Evolutionary conservation across 2,113 vertebrate species (phyloP).

Genomic region (Sinocyclocheilus anophthalmus): DNA sequence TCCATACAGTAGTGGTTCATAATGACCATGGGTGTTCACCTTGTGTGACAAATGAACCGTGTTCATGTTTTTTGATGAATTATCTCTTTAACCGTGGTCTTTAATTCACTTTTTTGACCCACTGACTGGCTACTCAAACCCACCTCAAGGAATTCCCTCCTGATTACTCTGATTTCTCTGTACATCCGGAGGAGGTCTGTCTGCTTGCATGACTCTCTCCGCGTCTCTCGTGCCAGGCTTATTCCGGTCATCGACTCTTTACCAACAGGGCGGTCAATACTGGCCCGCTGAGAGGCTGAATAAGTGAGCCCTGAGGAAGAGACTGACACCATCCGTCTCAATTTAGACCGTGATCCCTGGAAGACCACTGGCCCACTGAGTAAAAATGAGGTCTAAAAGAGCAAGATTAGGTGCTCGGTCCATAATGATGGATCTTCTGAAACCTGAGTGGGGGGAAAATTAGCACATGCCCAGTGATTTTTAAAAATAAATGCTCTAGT

Average conservation of each 20-base stretch:
- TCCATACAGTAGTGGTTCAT: not conserved
- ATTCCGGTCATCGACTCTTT: conserved; percentile 49
- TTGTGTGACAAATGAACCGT: not conserved
- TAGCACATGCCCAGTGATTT: not conserved
- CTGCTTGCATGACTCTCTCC: conserved; percentile 23
- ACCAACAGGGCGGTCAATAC: conserved; percentile 43
- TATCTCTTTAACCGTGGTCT: not conserved
- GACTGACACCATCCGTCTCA: not conserved
- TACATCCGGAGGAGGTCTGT: conserved; percentile 9
- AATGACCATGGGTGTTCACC: not conserved
- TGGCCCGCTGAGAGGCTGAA: not conserved
- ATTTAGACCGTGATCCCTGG: not conserved
- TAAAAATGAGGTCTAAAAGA: not conserved
- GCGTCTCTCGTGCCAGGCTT: conserved; percentile 26
- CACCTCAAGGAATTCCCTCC: not conserved
- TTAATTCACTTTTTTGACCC: not conserved
- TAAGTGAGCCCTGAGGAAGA: not conserved
- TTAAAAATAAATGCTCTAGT: not conserved
- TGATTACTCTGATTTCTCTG: conserved; percentile 39
- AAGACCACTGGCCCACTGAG: conserved; percentile 9
- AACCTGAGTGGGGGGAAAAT: not conserved
- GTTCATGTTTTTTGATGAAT: not conserved
- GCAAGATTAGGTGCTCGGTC: not conserved
- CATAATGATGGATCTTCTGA: not conserved
- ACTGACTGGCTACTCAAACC: not conserved